These are phyloP conservation scores for Dryomyza anilis DNA, from an alignment of 2,888 invertebrate genomes.

Conservation along the genomic window DNA sequence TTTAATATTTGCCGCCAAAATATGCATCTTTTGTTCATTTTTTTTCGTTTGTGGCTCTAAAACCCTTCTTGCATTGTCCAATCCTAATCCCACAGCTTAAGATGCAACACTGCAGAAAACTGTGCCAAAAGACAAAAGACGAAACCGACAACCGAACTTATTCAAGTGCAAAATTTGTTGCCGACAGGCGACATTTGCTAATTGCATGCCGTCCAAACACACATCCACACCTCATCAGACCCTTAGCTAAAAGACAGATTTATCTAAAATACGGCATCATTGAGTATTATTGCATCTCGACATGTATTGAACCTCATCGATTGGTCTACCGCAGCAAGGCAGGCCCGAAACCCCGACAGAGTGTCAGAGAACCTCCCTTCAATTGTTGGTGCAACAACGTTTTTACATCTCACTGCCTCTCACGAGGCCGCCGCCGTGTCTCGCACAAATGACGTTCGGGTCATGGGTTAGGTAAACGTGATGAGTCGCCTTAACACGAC, in stretches of 20 bases:
- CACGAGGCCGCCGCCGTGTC: too few species aligned
- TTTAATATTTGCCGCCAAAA: too few species aligned
- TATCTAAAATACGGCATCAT: too few species aligned
- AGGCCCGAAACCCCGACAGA: too few species aligned
- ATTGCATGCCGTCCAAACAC: constrained; percentile 1
- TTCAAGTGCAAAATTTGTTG: constrained; percentile 9
- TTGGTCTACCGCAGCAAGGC: constrained; percentile 40
- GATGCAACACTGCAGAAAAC: constrained; percentile 12
- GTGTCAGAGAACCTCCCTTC: too few species aligned
- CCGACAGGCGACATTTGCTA: constrained; percentile 10
- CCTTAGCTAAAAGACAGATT: not conserved
- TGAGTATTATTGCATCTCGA: too few species aligned
- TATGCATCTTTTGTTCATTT: too few species aligned
- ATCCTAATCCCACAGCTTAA: constrained; percentile 9
- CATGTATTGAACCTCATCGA: too few species aligned
- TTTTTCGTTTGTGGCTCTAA: too few species aligned
- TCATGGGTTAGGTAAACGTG: too few species aligned
- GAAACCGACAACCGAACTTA: not conserved
- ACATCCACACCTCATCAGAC: constrained; percentile 7
- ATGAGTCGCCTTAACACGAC: constrained; percentile 30
- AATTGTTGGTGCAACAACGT: constrained; percentile 36
- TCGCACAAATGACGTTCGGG: too few species aligned
- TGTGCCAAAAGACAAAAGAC: too few species aligned
- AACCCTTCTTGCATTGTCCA: not conserved
- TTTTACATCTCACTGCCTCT: constrained; percentile 52